Percentiles rank a stretch among this genome's conserved stretches.
phyloP scores from a whole-genome alignment of 2,113 vertebrate species.

The Camelus bactrianus region DNA sequence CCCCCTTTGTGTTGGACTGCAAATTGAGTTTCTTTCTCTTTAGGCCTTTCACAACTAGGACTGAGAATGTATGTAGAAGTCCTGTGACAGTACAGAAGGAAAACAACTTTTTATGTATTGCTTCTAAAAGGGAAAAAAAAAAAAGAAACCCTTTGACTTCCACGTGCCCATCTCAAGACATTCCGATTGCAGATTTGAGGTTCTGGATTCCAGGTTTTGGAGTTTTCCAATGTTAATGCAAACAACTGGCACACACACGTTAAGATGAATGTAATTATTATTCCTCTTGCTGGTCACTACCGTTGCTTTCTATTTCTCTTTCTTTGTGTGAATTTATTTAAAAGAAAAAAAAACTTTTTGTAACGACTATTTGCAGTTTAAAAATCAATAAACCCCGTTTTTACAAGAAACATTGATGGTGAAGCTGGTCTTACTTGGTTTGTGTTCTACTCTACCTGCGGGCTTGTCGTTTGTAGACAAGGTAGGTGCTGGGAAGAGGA shows the following conservation, averaged over 20 bases:
- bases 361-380: slow-evolving; percentile 99
- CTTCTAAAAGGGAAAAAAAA: slow-evolving; percentile 86
- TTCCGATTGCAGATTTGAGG: slow-evolving; percentile 95
- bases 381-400: slow-evolving; percentile 99
- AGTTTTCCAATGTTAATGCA: slow-evolving; percentile 91
- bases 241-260: slow-evolving; percentile 93
- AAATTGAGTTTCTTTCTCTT: slow-evolving; percentile 92
- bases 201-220: slow-evolving; percentile 90
- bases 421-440: slow-evolving; percentile 83
- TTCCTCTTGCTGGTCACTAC: slow-evolving; percentile 94
- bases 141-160: slow-evolving; percentile 84
- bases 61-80: slow-evolving; percentile 90
- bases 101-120: slow-evolving; percentile 87
- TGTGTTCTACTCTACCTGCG: not conserved
- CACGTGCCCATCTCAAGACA: slow-evolving; percentile 96
- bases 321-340: slow-evolving; percentile 98
- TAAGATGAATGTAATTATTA: slow-evolving; percentile 98
- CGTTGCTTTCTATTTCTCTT: slow-evolving; percentile 91
- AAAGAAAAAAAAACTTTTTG: slow-evolving; percentile 93
- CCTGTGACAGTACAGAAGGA: slow-evolving; percentile 87
- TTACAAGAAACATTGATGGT: slow-evolving; percentile 88
- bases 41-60: slow-evolving; percentile 86
- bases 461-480: not conserved
- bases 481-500: not conserved
- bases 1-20: slow-evolving; percentile 95